Evolutionary conservation across 1,140 invertebrate genomes (phyloP).

Genomic region (Colletes latitarsis): DNA sequence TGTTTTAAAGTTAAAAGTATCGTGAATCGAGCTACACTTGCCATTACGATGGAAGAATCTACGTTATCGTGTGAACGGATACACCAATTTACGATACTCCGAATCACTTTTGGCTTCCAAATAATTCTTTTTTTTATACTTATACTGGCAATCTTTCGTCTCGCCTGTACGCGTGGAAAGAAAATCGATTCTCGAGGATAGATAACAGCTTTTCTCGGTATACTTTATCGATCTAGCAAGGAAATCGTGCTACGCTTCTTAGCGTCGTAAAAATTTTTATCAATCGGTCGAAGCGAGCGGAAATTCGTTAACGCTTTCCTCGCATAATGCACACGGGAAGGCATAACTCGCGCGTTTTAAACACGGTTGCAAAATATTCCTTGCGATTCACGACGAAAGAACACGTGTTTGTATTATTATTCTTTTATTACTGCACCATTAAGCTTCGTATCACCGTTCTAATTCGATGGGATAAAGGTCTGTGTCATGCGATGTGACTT

Average conservation of each 20-base stretch:
- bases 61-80: no score
- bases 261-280: not conserved
- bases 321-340: not conserved
- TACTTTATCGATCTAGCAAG: not conserved
- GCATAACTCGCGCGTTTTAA: not conserved
- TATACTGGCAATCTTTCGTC: no score
- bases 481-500: conserved; percentile 8
- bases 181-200: not conserved
- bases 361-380: not conserved
- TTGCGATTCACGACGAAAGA: not conserved
- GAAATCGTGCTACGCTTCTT: not conserved
- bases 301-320: no score
- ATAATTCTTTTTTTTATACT: no score
- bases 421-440: conserved; percentile 16
- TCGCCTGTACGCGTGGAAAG: no score
- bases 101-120: no score
- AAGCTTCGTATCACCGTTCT: conserved; percentile 11
- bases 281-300: not conserved
- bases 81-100: no score
- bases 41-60: not conserved
- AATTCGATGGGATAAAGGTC: not conserved
- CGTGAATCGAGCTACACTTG: no score
- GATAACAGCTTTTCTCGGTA: not conserved
- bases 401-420: conserved; percentile 5
- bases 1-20: no score